Percentiles rank a stretch among this genome's conserved stretches.
Conservation (phyloP, 2,797 vertebrate species). For the Micromesistius poutassou region DNA sequence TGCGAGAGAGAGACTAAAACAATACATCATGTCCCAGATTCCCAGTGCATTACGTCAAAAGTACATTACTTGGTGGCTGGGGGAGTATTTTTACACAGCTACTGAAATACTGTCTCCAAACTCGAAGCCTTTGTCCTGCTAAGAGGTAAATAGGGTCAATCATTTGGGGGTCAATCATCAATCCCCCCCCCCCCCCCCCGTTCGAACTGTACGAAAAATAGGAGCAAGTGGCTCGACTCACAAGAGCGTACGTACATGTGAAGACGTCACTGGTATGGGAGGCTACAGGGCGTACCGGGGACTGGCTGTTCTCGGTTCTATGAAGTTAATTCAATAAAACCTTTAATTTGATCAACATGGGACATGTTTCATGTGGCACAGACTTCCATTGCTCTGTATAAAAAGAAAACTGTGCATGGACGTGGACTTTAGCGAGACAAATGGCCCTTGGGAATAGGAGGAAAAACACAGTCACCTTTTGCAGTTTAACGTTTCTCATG, state of each 20-base stretch:
- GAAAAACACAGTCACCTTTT: background rate
- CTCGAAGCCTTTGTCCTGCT: conserved; percentile 3
- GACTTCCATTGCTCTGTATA: background rate
- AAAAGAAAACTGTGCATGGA: background rate
- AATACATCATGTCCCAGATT: conserved; percentile 31
- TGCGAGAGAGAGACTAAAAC: conserved; percentile 10
- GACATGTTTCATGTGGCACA: background rate
- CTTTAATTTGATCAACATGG: background rate
- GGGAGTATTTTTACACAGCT: conserved; percentile 35
- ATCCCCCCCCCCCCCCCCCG: no score
- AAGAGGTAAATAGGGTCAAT: conserved; percentile 26
- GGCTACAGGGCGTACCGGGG: background rate
- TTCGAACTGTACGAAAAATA: background rate
- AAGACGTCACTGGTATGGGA: background rate
- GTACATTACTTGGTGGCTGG: conserved; percentile 16
- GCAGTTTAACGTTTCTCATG: no score
- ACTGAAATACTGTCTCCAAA: conserved; percentile 11
- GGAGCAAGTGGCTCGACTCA: background rate
- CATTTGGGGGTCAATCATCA: no score
- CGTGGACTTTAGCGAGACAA: background rate
- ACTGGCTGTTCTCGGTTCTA: background rate
- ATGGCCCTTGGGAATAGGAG: background rate
- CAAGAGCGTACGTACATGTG: no score
- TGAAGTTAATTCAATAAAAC: background rate
- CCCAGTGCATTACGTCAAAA: conserved; percentile 29